Evolutionary conservation across 1,140 invertebrate species (phyloP).

Genomic region (Chrysoperla carnea): DNA sequence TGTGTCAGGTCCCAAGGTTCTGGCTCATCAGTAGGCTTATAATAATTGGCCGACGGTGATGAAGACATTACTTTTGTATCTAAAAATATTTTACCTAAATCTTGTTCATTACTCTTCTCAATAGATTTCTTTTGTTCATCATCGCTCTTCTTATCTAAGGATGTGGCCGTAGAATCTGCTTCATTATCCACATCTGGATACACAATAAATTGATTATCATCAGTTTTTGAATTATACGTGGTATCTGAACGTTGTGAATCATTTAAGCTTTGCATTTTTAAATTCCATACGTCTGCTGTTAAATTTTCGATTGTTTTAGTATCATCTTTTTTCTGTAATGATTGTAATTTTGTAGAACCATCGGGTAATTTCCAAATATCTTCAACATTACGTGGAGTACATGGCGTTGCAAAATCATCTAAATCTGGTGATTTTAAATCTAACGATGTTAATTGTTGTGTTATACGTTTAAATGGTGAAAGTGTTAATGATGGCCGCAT

Average conservation of each 20-base stretch:
- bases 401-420: slow-evolving; percentile 51
- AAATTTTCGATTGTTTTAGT: background rate
- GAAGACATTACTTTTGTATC: slow-evolving; percentile 58
- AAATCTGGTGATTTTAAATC: slow-evolving; percentile 50
- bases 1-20: slow-evolving; percentile 80
- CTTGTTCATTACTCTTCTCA: slow-evolving; percentile 9
- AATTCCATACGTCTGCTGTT: background rate
- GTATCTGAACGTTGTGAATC: slow-evolving; percentile 9
- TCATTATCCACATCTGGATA: background rate
- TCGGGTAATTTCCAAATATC: slow-evolving; percentile 29
- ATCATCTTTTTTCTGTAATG: slow-evolving; percentile 9
- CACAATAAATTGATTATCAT: background rate
- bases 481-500: slow-evolving; percentile 27
- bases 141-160: background rate
- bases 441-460: slow-evolving; percentile 50
- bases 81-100: slow-evolving; percentile 30
- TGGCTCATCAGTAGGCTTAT: slow-evolving; percentile 64
- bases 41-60: slow-evolving; percentile 63
- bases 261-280: background rate
- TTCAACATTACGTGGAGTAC: slow-evolving; percentile 36
- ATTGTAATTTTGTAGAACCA: background rate
- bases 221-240: background rate
- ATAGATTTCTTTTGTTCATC: no score
- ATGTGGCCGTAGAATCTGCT: background rate
- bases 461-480: slow-evolving; percentile 56